Percentiles rank a stretch among this genome's conserved stretches.
Conservation (phyloP, 2,113 vertebrate genomes). For the Chunga burmeisteri region DNA sequence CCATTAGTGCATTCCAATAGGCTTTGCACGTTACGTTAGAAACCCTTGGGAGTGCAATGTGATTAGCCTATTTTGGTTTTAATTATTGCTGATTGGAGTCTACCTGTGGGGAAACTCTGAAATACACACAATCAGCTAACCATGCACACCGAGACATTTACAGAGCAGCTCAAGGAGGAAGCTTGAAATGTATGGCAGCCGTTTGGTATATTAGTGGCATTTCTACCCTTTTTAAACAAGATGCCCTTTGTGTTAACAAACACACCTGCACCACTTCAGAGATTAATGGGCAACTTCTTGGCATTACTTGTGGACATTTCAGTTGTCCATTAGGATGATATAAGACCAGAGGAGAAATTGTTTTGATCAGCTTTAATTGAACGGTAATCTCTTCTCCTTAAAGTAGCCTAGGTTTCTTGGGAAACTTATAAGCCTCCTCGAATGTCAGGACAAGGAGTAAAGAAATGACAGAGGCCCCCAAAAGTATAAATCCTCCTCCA, state of each 20-base stretch:
- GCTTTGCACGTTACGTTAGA: background rate
- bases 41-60: background rate
- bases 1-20: constrained; percentile 6
- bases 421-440: background rate
- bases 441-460: background rate
- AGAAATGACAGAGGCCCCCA: background rate
- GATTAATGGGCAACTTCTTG: constrained; percentile 31
- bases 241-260: constrained; percentile 26
- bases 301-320: background rate
- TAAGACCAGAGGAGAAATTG: background rate
- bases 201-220: background rate
- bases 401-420: background rate
- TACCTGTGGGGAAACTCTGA: constrained; percentile 5
- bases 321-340: constrained; percentile 27
- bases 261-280: constrained; percentile 20
- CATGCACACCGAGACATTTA: accelerated
- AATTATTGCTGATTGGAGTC: constrained; percentile 14
- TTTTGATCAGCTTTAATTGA: constrained; percentile 2
- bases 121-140: background rate
- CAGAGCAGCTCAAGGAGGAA: background rate
- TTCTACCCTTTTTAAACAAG: background rate
- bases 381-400: background rate
- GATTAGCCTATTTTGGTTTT: background rate
- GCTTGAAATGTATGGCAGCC: background rate
- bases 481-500: constrained; percentile 11